Base-by-base conservation (phyloP, 2,113 vertebrate species). In the Otolemur garnettii region DNA sequence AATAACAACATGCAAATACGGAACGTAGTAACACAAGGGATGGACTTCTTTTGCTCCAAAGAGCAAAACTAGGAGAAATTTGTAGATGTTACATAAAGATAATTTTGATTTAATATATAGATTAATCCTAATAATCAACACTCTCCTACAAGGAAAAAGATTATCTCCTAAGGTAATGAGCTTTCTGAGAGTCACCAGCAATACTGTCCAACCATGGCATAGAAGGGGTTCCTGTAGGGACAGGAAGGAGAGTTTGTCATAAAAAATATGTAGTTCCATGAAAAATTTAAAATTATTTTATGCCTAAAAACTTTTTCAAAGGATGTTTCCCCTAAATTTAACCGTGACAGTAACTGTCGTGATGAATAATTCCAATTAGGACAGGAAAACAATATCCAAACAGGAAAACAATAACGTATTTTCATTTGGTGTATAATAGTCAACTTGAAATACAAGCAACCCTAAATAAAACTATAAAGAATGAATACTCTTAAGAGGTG, bases 61-160 rank as follows among this genome's bases (percentile, higher is more conserved):
- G 4, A 55, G 17, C 42, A 93, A 71, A 79, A 60, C 28, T 45
- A 84, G 42, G 30, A 60, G 12, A 81, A 59, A n/a, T 55, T n/a
- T 68, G 21, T 62, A 83, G 81, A 68, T 30, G 17, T 35, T 45
- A 35, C 18, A 62, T n/a, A 26, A 87, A 60, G 86, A 66, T 19
- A 74, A 87, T 66, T 93, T 33, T 93, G 50, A 84, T 8, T 87
- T 66, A 74, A 77, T 28, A 71, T 59, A 72, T 35, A 18, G 50
- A 96, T 77, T 71, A n/a, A 79, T 95, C 78, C 50, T 86, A 79
- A 64, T 80, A 91, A 91, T 42, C 28, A 72, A 22, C 81, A 87
- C 12, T 87, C 57, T 12, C 22, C 2, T 11, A 57, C 12, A 95
- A 42, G 4, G 21, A 83, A 77, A 88, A 92, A 8, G 35, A 75